Evolutionary conservation across 2,888 invertebrate genomes (phyloP), one percentile per base, ranked within the genome.

Genomic region (Drosophila anceps): DNA sequence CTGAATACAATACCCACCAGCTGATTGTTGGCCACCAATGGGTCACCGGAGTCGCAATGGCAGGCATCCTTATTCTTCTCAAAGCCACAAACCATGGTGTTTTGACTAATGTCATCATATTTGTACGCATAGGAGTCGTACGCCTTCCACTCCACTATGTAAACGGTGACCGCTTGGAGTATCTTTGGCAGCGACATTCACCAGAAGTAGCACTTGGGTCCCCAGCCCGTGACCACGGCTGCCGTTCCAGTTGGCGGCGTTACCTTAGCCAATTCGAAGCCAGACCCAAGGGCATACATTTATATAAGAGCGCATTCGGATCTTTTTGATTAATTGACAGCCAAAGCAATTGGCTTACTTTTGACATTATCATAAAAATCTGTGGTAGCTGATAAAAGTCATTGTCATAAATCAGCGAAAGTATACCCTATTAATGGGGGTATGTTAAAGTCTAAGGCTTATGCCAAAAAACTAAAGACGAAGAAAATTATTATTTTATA

Each of bases 1-100:
- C 91, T 93, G 7, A 92, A 93, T 0, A 92, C 92, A 55, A 93
- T 78, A 53, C 92, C 92, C 9, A 91, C 88, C n/a, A 91, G 73
- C 55, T 77, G 9, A 35, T 76, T 64, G 0, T 73, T 61, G 12
- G 79, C 59, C 5, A 87, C 84, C 65, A 91, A 75, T 59, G 93
- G 92, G 6, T 92, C 92, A 65, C 92, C 92, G 0, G 91, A 92
- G 64, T 92, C 92, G 33, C 92, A 91, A 67, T 91, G 91, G 50
- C 90, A 92, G 37, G 91, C 82, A 70, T 91, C 92, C 73, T 90
- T 91, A 0, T 82, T 58, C 18, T 69, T 73, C 41, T 76, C 80
- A 39, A 76, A 79, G 24, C 90, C 92, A 57, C 92, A 93, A 8
- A 91, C 71, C 91, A 92, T 92, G 31, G 84, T 81, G 0, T 84